phyloP scores from a whole-genome alignment of 1,140 invertebrate genomes.

The Phymastichus coffea region DNA sequence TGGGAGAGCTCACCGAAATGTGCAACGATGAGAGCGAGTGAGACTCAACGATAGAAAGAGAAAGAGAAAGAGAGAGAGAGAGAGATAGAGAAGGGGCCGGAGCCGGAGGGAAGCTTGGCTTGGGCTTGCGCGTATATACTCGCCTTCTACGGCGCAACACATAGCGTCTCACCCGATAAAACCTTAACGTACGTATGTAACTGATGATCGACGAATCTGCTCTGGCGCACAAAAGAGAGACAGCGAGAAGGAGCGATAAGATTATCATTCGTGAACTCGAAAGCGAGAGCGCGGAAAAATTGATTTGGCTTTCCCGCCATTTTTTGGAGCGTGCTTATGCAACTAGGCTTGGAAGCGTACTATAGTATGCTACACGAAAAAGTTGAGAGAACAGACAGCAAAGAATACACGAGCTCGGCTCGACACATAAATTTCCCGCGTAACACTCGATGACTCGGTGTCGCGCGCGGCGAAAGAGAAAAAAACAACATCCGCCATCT shows the following conservation, averaged over 20 bases:
- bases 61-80: background rate
- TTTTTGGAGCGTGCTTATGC: slow-evolving; percentile 22
- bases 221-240: no score
- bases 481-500: slow-evolving; percentile 52
- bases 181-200: no score
- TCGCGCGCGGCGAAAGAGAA: slow-evolving; percentile 32
- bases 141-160: slow-evolving; percentile 19
- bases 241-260: no score
- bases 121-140: background rate
- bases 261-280: slow-evolving; percentile 36
- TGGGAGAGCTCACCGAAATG: slow-evolving; percentile 5
- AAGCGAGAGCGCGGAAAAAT: slow-evolving; percentile 12
- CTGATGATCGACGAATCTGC: no score
- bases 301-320: slow-evolving; percentile 43
- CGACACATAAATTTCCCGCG: slow-evolving; percentile 21
- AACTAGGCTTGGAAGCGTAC: no score
- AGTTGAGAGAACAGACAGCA: no score
- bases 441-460: slow-evolving; percentile 18
- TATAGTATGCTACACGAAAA: no score
- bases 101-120: background rate
- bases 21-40: no score
- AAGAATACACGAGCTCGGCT: background rate
- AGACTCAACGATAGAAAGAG: no score
- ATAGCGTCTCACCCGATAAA: no score
- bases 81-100: background rate